These are phyloP conservation scores for Scaptomyza graminum DNA, from an alignment of 1,140 invertebrate genomes.

Conservation along the genomic window DNA sequence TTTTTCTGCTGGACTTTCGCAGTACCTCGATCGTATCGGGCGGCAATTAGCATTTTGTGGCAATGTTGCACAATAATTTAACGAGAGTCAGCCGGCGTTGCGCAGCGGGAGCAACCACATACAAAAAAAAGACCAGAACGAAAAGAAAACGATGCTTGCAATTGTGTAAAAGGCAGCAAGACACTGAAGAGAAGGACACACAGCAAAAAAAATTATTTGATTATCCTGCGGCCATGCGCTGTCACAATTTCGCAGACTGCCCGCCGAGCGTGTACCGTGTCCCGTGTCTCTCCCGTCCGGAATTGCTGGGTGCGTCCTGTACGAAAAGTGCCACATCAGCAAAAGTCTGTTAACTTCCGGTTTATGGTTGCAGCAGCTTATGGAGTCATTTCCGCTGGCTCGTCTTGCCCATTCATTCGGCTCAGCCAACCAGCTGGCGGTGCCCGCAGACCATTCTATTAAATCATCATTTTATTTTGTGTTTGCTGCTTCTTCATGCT, in stretches of 20 bases:
- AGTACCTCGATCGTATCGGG: conserved; percentile 67
- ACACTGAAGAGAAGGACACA: conserved; percentile 20
- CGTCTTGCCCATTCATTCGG: conserved; percentile 69
- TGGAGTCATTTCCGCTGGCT: conserved; percentile 73
- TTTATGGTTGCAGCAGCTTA: conserved; percentile 82
- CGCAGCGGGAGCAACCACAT: conserved; percentile 37
- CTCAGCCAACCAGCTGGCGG: conserved; percentile 77
- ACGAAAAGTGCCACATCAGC: conserved; percentile 79
- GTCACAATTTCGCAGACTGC: conserved; percentile 80
- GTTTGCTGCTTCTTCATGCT: conserved; percentile 20
- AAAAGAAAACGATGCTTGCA: conserved; percentile 31
- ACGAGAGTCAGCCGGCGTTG: conserved; percentile 29
- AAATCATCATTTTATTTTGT: conserved; percentile 78
- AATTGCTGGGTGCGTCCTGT: conserved; percentile 14
- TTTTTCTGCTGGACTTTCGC: conserved; percentile 28
- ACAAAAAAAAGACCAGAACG: conserved; percentile 36
- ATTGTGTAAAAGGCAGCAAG: conserved; percentile 31
- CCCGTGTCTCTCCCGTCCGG: conserved; percentile 8
- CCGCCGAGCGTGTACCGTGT: conserved; percentile 64
- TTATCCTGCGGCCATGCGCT: conserved; percentile 81
- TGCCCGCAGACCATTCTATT: conserved; percentile 81
- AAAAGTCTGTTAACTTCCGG: conserved; percentile 82
- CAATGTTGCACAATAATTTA: conserved; percentile 80
- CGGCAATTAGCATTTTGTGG: conserved; percentile 81
- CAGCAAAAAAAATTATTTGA: conserved; percentile 76